Percentiles rank a stretch among this genome's conserved stretches.
These are phyloP conservation scores for Euschistus heros DNA, from an alignment of 1,140 invertebrate species.

Conservation along the genomic window DNA sequence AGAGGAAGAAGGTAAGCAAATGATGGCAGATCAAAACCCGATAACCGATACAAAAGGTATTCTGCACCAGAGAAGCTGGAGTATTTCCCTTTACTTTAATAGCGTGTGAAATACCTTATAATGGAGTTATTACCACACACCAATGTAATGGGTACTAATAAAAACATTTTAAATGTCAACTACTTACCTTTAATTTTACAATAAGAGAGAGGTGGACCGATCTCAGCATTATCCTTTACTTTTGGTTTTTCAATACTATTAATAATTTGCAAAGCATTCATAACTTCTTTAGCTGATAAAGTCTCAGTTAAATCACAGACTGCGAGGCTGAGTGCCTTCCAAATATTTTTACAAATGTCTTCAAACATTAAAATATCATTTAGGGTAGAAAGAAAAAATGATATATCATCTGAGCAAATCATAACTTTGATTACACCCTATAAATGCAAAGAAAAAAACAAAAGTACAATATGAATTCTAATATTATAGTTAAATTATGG, in stretches of 20 bases:
- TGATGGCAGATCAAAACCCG: too few relatives aligned
- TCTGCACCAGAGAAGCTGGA: too few relatives aligned
- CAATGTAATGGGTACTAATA: too few relatives aligned
- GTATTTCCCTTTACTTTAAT: too few relatives aligned
- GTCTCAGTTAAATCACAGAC: neutral
- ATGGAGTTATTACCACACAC: too few relatives aligned
- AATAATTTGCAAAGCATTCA: neutral
- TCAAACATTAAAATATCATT: constrained; percentile 10
- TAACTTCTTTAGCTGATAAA: neutral
- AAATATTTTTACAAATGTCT: constrained; percentile 17
- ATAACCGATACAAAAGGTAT: too few relatives aligned
- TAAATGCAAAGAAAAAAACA: neutral
- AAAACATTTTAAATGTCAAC: too few relatives aligned
- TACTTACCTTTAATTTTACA: neutral
- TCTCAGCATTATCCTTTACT: neutral
- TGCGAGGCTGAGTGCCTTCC: constrained; percentile 16
- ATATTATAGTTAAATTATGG: too few relatives aligned
- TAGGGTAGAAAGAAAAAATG: neutral
- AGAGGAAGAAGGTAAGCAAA: too few relatives aligned
- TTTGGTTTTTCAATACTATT: constrained; percentile 2
- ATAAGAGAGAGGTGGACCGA: neutral
- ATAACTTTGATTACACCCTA: neutral
- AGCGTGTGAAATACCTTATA: too few relatives aligned
- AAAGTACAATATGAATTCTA: too few relatives aligned
- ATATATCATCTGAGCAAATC: neutral